Evolutionary conservation across 2,113 vertebrate species (phyloP).

Genomic region (Amphiprion ocellaris): DNA sequence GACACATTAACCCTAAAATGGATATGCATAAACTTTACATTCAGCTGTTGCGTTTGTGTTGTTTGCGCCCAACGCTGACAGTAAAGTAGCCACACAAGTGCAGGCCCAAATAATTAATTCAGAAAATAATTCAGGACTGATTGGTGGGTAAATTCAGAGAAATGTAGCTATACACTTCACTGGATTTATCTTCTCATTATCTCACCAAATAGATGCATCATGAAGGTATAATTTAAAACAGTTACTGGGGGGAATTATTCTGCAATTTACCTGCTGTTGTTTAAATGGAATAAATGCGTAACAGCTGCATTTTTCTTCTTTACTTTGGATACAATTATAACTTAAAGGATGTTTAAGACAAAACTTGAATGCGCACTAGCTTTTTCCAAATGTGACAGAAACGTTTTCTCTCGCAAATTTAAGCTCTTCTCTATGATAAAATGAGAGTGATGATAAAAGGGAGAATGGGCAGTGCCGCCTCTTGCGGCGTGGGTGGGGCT

Average conservation of each 20-base stretch:
- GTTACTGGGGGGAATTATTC: neutral
- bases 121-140: neutral
- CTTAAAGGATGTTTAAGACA: conserved; percentile 15
- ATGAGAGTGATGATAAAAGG: conserved; percentile 91
- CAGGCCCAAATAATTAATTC: neutral
- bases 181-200: neutral
- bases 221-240: neutral
- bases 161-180: neutral
- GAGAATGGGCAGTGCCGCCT: conserved; percentile 89
- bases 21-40: conserved; percentile 79
- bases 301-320: neutral
- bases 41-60: conserved; percentile 72
- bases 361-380: conserved; percentile 50
- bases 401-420: conserved; percentile 64
- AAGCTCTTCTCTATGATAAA: conserved; percentile 76
- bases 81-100: conserved; percentile 49
- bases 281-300: neutral
- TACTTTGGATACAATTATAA: neutral
- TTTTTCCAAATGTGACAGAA: conserved; percentile 57
- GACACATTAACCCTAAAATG: conserved; percentile 83
- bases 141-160: conserved; percentile 2
- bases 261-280: conserved; percentile 1
- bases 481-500: conserved; percentile 98
- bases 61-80: conserved; percentile 27
- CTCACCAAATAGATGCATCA: neutral